Conservation (phyloP, 2,888 invertebrate genomes). For the Pristionchus fissidentatus region DNA sequence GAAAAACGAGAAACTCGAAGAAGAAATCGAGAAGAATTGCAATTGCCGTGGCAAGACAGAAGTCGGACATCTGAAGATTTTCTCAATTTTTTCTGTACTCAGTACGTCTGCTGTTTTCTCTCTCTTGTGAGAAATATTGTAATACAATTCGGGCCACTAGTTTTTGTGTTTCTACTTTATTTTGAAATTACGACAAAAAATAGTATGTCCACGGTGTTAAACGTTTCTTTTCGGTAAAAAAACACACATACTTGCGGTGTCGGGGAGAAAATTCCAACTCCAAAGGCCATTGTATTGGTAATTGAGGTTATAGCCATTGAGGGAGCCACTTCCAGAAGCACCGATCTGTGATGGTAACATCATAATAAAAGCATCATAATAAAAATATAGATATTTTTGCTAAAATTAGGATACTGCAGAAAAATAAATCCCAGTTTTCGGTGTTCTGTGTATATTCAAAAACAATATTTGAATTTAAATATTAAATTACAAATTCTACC, state of each 20-base stretch:
- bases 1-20: constrained; percentile 69
- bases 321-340: constrained; percentile 60
- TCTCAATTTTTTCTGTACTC: neutral
- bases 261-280: constrained; percentile 62
- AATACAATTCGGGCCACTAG: neutral
- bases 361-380: neutral
- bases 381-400: no score
- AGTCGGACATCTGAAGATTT: constrained; percentile 61
- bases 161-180: neutral
- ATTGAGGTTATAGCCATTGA: constrained; percentile 64
- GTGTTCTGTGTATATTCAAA: neutral
- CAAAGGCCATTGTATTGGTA: constrained; percentile 64
- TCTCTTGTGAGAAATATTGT: neutral
- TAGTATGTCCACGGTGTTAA: no score
- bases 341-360: constrained; percentile 33
- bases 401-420: no score
- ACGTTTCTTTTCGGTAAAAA: no score
- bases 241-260: constrained; percentile 54
- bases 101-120: neutral
- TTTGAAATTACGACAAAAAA: no score
- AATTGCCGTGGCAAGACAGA: constrained; percentile 71
- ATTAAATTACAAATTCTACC: neutral
- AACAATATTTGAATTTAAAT: neutral
- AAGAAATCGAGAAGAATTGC: constrained; percentile 70
- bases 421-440: no score